Evolutionary conservation across 2,113 vertebrate species (phyloP).

Genomic region (Syngnathus typhle): DNA sequence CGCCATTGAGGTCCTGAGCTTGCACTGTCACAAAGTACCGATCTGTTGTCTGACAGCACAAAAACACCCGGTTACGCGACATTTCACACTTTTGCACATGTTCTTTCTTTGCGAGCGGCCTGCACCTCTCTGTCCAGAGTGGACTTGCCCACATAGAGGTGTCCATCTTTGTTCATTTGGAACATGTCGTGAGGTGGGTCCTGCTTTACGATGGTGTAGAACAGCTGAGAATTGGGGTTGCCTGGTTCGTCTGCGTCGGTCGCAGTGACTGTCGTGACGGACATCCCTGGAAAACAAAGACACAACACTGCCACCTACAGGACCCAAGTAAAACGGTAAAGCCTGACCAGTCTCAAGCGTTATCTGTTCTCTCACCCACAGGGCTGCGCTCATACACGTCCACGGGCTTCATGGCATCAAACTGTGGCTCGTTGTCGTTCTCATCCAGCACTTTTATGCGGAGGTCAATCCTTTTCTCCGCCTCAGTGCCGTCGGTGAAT

Average conservation of each 20-base stretch:
- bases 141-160: conserved; percentile 63
- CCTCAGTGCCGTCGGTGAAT: background rate
- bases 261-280: conserved; percentile 77
- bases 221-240: conserved; percentile 78
- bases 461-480: conserved; percentile 56
- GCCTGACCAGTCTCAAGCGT: background rate
- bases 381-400: conserved; percentile 47
- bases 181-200: conserved; percentile 75
- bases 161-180: conserved; percentile 69
- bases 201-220: conserved; percentile 77
- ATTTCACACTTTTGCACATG: background rate
- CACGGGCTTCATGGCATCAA: background rate
- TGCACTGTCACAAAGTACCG: conserved; percentile 74
- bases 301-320: background rate
- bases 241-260: conserved; percentile 81
- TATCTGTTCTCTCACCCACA: conserved; percentile 18
- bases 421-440: conserved; percentile 65
- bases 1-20: conserved; percentile 79
- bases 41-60: conserved; percentile 60
- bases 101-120: background rate
- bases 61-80: background rate
- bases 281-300: conserved; percentile 65
- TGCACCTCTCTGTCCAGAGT: conserved; percentile 86
- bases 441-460: conserved; percentile 59
- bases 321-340: background rate